Percentiles rank a stretch among this genome's conserved stretches.
These are phyloP conservation scores for Paratrypauchen microcephalus DNA, from an alignment of 2,797 vertebrate species.

Conservation along the genomic window DNA sequence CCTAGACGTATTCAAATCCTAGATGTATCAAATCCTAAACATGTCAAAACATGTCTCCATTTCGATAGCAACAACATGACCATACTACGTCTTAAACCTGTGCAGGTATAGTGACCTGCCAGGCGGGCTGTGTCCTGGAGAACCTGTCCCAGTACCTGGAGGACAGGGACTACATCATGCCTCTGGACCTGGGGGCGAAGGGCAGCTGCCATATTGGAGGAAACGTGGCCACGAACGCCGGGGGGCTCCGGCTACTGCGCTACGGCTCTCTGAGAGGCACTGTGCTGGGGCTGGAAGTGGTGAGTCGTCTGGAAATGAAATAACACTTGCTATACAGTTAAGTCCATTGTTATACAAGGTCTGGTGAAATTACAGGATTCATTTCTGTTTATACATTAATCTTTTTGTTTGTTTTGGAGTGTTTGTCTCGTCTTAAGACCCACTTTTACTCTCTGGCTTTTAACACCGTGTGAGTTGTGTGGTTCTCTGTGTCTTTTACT, in stretches of 20 bases:
- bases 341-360: neutral
- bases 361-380: neutral
- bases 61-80: too few relatives aligned
- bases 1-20: too few relatives aligned
- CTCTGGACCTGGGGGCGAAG: slow-evolving; percentile 92
- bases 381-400: too few relatives aligned
- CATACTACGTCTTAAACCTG: too few relatives aligned
- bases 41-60: too few relatives aligned
- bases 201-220: slow-evolving; percentile 97
- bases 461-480: too few relatives aligned
- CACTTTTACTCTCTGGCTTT: too few relatives aligned
- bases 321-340: neutral
- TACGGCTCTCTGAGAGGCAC: slow-evolving; percentile 91
- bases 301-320: slow-evolving; percentile 62
- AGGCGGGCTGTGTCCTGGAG: slow-evolving; percentile 92
- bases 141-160: slow-evolving; percentile 82
- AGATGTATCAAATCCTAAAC: too few relatives aligned
- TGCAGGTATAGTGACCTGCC: slow-evolving; percentile 89
- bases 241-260: slow-evolving; percentile 88
- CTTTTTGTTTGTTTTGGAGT: too few relatives aligned
- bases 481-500: too few relatives aligned
- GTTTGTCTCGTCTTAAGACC: too few relatives aligned
- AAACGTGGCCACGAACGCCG: slow-evolving; percentile 93
- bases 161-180: slow-evolving; percentile 86
- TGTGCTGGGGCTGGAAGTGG: slow-evolving; percentile 92